Percentiles rank a stretch among this genome's conserved stretches.
phyloP scores from a whole-genome alignment of 2,113 vertebrate species.

The mouse (Mus musculus) region DNA sequence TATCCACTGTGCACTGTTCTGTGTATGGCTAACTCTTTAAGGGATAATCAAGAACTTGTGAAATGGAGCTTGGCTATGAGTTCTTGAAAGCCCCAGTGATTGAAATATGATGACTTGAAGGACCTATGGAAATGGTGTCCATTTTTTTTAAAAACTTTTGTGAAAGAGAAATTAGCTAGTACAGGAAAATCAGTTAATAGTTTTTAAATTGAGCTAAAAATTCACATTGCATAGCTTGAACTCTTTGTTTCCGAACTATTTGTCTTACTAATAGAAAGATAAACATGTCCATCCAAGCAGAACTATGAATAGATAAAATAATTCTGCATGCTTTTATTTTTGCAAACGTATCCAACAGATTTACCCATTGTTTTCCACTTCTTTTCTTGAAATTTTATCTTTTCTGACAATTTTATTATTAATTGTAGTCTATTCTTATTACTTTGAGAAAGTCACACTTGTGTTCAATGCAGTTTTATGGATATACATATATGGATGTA shows the following conservation, averaged over 20 bases:
- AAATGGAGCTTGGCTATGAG: neutral
- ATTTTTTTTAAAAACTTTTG: neutral
- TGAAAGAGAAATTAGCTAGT: neutral
- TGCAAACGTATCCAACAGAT: neutral
- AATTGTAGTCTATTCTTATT: neutral
- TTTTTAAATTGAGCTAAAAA: slow-evolving; percentile 32
- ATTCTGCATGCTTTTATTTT: neutral
- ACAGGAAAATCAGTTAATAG: neutral
- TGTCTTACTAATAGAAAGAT: neutral
- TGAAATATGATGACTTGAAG: neutral
- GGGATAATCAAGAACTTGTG: neutral
- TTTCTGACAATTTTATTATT: neutral
- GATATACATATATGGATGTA: neutral
- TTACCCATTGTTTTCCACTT: neutral
- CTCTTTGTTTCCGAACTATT: neutral
- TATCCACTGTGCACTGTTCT: neutral
- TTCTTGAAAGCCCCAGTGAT: neutral
- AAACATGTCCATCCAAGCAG: neutral
- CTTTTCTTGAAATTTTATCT: neutral
- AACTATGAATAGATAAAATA: neutral
- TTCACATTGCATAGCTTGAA: neutral
- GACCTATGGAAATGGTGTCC: neutral
- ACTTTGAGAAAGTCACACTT: neutral
- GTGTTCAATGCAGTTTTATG: neutral
- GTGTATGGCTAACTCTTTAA: neutral